Evolutionary conservation across 2,888 invertebrate species (phyloP), one percentile per base, ranked within the genome.

Genomic region (Hymenopus coronatus): DNA sequence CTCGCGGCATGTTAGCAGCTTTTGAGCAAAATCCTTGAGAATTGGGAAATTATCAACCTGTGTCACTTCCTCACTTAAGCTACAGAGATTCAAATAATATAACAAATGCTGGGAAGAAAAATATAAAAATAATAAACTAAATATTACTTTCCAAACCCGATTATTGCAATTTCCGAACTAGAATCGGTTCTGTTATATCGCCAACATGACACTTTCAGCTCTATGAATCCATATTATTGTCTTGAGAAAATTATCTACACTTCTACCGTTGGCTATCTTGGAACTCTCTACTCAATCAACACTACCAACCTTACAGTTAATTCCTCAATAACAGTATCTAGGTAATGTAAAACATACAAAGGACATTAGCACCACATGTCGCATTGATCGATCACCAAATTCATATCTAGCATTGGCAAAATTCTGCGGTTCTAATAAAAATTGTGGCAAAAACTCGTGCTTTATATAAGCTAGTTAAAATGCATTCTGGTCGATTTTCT

Each of bases 111-210:
- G 54, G 20, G 54, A 70, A 70, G 20, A 54, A 70, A 70, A 70
- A 70, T 20, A 70, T 8, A 70, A 91, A 91, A 89, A 84, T 90
- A 20, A 6, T 20, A 20, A n/a, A 70, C 54, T 2, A 70, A 40
- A 20, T 70, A 70, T 70, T 20, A 3, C 54, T 70, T 70, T 20
- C 54, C 54, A 20, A 20, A 70, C 20, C 54, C 54, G 54, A 70
- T 70, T 70, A 20, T 20, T 70, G 20, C 54, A 70, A 70, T 70
- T 70, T 70, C 54, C 54, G 54, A 70, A 1, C 15, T 4, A 70
- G 54, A 70, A 70, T 20, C 40, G 1, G 20, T 70, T 20, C 20
- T 2, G n/a, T n/a, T 14, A 70, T 70, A 25, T 6, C 4, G 20
- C 54, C 54, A 70, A 70, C 54, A 70, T 70, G 15, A 70, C 6